phyloP scores from a whole-genome alignment of 2,113 vertebrate species.

The Hirundichthys speculiger region DNA sequence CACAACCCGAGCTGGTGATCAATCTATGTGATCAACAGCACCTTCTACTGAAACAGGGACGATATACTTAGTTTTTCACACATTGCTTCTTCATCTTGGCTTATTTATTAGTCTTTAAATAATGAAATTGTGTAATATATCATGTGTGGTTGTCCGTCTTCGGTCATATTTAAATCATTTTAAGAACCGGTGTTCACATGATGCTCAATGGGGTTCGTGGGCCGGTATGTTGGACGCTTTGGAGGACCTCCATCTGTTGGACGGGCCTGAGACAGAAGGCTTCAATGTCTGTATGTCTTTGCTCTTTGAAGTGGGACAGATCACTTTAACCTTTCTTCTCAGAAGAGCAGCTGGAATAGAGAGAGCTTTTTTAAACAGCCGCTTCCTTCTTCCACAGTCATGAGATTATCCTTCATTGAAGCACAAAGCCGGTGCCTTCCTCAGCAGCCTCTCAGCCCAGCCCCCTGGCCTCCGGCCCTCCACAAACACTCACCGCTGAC shows the following conservation, averaged over 20 bases:
- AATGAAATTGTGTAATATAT: too few species aligned
- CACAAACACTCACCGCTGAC: constrained; percentile 68
- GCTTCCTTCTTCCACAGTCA: constrained; percentile 76
- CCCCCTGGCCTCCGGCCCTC: constrained; percentile 39
- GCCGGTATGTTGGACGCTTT: constrained; percentile 46
- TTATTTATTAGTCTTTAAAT: too few species aligned
- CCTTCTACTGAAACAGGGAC: too few species aligned
- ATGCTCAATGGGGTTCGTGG: constrained; percentile 8
- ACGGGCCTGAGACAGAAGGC: constrained; percentile 50
- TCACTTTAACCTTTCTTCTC: constrained; percentile 77
- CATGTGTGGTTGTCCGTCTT: too few species aligned
- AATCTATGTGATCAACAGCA: too few species aligned
- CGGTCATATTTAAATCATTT: neutral
- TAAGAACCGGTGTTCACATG: neutral
- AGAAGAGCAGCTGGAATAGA: constrained; percentile 77
- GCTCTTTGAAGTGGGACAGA: constrained; percentile 78
- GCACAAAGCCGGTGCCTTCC: constrained; percentile 67
- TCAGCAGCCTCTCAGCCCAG: constrained; percentile 51
- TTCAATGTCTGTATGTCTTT: constrained; percentile 40
- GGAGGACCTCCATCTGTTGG: constrained; percentile 66
- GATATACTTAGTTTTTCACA: too few species aligned
- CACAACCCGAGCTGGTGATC: too few species aligned
- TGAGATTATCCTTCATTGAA: constrained; percentile 78
- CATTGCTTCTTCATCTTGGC: too few species aligned
- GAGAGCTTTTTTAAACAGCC: constrained; percentile 74